phyloP scores from a whole-genome alignment of 2,797 vertebrate genomes.

The Sarcoramphus papa region DNA sequence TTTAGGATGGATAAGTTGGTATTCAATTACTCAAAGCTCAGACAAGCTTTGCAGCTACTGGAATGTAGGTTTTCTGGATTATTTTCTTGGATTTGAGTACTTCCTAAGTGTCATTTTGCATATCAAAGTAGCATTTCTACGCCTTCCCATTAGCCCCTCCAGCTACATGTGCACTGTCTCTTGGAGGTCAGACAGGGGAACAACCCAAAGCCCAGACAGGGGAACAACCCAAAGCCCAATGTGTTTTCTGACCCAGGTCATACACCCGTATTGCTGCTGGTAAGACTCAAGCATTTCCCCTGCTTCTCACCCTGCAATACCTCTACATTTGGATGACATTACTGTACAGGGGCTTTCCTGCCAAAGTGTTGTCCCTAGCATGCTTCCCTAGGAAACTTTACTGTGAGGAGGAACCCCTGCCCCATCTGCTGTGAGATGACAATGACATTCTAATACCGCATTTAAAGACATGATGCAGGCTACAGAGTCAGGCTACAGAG shows the following conservation, averaged over 20 bases:
- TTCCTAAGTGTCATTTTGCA: not conserved
- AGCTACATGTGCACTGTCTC: not conserved
- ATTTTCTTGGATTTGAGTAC: not conserved
- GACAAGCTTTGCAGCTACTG: not conserved
- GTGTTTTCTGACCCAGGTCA: not conserved
- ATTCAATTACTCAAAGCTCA: not conserved
- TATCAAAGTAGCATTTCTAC: not conserved
- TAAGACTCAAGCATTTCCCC: not conserved
- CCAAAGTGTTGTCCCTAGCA: not conserved
- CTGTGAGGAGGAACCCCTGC: slow-evolving; percentile 18
- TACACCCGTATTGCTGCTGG: accelerated
- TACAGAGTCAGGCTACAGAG: slow-evolving; percentile 4
- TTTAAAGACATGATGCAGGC: slow-evolving; percentile 39
- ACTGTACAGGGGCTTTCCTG: not conserved
- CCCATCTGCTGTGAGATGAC: slow-evolving; percentile 42
- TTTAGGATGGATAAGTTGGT: not conserved
- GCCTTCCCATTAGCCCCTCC: not conserved
- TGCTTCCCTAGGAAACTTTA: slow-evolving; percentile 40
- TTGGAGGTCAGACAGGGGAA: not conserved
- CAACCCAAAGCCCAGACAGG: not conserved
- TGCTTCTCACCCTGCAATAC: not conserved
- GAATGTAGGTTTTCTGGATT: not conserved
- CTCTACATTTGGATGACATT: not conserved
- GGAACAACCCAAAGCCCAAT: not conserved
- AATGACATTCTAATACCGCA: slow-evolving; percentile 47